Evolutionary conservation across 2,113 vertebrate species (phyloP).

Genomic region (Corydoras maculifer): DNA sequence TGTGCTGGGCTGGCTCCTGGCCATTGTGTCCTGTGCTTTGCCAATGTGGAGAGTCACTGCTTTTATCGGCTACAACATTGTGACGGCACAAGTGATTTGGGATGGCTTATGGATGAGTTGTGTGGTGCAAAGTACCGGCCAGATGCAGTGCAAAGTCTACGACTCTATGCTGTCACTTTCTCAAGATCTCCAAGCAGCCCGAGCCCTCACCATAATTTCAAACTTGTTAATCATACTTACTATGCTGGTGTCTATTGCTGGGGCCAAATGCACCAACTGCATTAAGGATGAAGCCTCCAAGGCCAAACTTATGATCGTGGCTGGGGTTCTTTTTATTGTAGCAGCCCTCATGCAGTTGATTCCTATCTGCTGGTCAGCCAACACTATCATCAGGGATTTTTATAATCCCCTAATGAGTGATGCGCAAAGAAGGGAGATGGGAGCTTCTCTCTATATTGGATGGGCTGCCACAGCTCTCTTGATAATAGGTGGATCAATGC

Average conservation of each 20-base stretch:
- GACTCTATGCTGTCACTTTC: slow-evolving; percentile 68
- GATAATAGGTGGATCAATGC: slow-evolving; percentile 59
- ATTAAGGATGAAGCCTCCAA: slow-evolving; percentile 67
- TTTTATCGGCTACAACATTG: slow-evolving; percentile 70
- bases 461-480: slow-evolving; percentile 62
- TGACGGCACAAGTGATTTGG: slow-evolving; percentile 71
- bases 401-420: slow-evolving; percentile 63
- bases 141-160: slow-evolving; percentile 72
- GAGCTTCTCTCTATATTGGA: slow-evolving; percentile 64
- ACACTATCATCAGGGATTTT: slow-evolving; percentile 69
- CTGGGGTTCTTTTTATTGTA: slow-evolving; percentile 64
- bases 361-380: slow-evolving; percentile 65
- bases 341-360: slow-evolving; percentile 67
- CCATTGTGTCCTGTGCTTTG: slow-evolving; percentile 62
- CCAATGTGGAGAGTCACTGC: slow-evolving; percentile 71
- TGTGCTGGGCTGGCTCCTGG: slow-evolving; percentile 67
- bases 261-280: slow-evolving; percentile 72
- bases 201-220: slow-evolving; percentile 67
- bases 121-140: slow-evolving; percentile 68
- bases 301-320: slow-evolving; percentile 67
- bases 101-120: slow-evolving; percentile 71
- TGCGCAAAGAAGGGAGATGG: slow-evolving; percentile 63
- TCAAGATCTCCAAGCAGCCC: slow-evolving; percentile 65
- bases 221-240: slow-evolving; percentile 63
- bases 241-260: slow-evolving; percentile 61